Evolutionary conservation across 1,140 invertebrate genomes (phyloP).

Genomic region (Chrysoperla carnea): DNA sequence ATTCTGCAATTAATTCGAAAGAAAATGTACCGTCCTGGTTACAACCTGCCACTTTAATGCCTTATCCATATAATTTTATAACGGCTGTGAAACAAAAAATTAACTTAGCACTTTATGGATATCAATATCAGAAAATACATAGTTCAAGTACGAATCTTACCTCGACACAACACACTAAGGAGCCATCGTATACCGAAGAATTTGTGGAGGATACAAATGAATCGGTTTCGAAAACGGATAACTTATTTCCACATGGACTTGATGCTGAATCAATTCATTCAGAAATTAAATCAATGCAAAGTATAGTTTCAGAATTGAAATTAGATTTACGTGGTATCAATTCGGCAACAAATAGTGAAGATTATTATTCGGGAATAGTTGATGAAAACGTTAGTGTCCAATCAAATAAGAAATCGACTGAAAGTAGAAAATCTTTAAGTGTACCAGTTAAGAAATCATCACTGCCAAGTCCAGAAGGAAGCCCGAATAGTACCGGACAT

Average conservation of each 20-base stretch:
- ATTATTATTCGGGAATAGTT: neutral
- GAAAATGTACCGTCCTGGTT: conserved; percentile 9
- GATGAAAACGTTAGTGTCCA: neutral
- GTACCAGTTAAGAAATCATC: neutral
- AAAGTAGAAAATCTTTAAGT: neutral
- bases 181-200: no score
- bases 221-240: no score
- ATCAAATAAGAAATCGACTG: neutral
- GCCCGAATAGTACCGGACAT: neutral
- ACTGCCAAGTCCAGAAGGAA: neutral
- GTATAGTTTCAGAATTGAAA: neutral
- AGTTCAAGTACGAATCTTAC: no score
- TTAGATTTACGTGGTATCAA: neutral
- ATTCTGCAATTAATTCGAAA: neutral
- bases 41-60: conserved; percentile 6
- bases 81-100: conserved; percentile 19
- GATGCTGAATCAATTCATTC: no score
- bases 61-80: conserved; percentile 21
- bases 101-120: conserved; percentile 10
- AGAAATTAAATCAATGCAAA: no score
- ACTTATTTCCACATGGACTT: no score
- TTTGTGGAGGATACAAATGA: no score
- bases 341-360: neutral
- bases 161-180: no score
- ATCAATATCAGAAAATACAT: neutral